Percentiles rank a stretch among this genome's conserved stretches.
Evolutionary conservation across 2,113 vertebrate species (phyloP).

Genomic region (Jacana jacana): DNA sequence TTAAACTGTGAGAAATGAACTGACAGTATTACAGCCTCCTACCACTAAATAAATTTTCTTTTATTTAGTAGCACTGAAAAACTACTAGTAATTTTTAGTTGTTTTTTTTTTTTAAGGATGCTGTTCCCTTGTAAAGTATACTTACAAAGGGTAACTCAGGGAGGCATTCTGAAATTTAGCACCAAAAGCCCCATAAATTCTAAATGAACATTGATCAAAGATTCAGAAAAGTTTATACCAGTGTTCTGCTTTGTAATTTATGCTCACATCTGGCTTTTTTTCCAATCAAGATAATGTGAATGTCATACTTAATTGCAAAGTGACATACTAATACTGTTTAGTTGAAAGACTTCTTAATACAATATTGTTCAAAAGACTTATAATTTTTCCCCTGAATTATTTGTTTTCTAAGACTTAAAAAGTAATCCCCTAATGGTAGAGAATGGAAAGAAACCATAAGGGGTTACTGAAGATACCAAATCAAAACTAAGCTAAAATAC

Average conservation of each 20-base stretch:
- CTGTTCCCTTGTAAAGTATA: not conserved
- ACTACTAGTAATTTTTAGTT: not conserved
- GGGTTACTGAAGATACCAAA: not conserved
- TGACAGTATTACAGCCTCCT: not conserved
- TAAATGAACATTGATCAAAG: not conserved
- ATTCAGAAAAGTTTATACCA: not conserved
- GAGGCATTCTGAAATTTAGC: not conserved
- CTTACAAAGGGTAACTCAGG: not conserved
- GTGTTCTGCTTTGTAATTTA: not conserved
- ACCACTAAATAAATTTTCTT: not conserved
- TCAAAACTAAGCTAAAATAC: not conserved
- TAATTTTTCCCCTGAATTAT: not conserved
- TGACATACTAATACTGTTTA: not conserved
- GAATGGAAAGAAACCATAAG: not conserved
- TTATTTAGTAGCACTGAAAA: not conserved
- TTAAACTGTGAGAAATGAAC: not conserved
- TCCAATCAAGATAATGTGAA: not conserved
- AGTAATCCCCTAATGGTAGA: not conserved
- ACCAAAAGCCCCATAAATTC: not conserved
- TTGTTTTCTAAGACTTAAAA: not conserved
- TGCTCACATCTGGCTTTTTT: not conserved
- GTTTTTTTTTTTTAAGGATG: not conserved
- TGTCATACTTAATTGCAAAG: not conserved
- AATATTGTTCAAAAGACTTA: not conserved
- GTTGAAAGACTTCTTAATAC: not conserved